Evolutionary conservation across 2,797 vertebrate genomes (phyloP).

Genomic region (Melanotaenia pygmaea): DNA sequence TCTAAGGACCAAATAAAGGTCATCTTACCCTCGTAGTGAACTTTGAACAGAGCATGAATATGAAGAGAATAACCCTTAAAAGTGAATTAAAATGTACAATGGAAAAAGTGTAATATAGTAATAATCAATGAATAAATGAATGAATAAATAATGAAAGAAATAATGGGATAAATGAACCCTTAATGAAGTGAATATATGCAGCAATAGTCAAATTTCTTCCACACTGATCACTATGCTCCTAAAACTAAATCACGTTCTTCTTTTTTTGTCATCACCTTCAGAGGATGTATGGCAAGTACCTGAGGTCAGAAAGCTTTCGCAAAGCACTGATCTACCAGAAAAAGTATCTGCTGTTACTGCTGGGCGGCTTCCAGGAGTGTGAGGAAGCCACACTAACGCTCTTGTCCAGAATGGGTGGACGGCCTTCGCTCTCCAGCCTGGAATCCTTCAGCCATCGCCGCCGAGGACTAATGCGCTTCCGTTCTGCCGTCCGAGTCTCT

Average conservation of each 20-base stretch:
- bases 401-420: slow-evolving; percentile 92
- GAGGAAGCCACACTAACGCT: slow-evolving; percentile 93
- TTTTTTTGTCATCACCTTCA: slow-evolving; percentile 53
- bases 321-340: slow-evolving; percentile 99
- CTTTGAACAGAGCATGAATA: no score
- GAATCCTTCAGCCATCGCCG: slow-evolving; percentile 83
- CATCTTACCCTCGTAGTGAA: no score
- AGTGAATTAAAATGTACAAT: no score
- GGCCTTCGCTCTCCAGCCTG: slow-evolving; percentile 80
- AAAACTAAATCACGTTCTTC: neutral
- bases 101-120: no score
- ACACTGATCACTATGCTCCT: neutral
- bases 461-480: slow-evolving; percentile 89
- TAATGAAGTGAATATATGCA: no score
- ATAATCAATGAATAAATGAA: no score
- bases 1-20: no score
- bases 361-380: slow-evolving; percentile 96
- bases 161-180: no score
- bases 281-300: slow-evolving; percentile 94
- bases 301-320: slow-evolving; percentile 95
- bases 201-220: no score
- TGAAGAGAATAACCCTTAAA: no score
- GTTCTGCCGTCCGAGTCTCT: slow-evolving; percentile 90
- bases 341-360: slow-evolving; percentile 93
- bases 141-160: no score